A percentile compares a stretch with the other conserved stretches of the same genome.
phyloP scores from a whole-genome alignment of 2,888 invertebrate species.

The Lasioglossum figueresi region DNA sequence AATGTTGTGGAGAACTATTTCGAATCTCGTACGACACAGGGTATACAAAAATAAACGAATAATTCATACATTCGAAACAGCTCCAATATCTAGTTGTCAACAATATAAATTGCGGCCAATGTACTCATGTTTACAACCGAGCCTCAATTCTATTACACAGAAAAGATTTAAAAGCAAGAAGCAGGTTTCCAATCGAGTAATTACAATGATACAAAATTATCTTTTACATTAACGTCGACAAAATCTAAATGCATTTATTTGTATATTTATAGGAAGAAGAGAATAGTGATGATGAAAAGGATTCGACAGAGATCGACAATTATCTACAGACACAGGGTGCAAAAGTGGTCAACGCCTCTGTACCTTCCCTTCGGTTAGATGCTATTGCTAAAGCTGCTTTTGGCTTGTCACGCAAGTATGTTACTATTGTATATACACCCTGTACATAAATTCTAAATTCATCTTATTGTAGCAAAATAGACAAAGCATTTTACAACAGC shows the following conservation, averaged over 20 bases:
- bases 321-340: constrained; percentile 86
- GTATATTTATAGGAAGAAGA: background rate
- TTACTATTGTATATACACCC: constrained; percentile 39
- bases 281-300: constrained; percentile 75
- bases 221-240: background rate
- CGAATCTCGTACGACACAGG: constrained; percentile 32
- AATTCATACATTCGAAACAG: background rate
- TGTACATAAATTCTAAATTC: constrained; percentile 13
- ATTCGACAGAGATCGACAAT: constrained; percentile 84
- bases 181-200: constrained; percentile 32
- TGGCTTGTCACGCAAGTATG: constrained; percentile 90
- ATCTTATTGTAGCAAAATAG: constrained; percentile 88
- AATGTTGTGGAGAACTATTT: constrained; percentile 37
- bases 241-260: background rate
- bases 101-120: background rate
- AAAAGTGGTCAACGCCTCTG: constrained; percentile 87
- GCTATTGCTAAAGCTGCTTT: constrained; percentile 89
- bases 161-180: constrained; percentile 50
- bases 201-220: constrained; percentile 23
- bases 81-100: background rate
- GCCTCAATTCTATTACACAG: background rate
- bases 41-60: constrained; percentile 32
- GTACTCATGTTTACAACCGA: background rate
- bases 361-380: constrained; percentile 90
- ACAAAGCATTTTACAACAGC: constrained; percentile 91